Evolutionary conservation across 2,797 vertebrate genomes (phyloP), one percentile per base, ranked within the genome.

Genomic region (Perdix hodgsoniae): DNA sequence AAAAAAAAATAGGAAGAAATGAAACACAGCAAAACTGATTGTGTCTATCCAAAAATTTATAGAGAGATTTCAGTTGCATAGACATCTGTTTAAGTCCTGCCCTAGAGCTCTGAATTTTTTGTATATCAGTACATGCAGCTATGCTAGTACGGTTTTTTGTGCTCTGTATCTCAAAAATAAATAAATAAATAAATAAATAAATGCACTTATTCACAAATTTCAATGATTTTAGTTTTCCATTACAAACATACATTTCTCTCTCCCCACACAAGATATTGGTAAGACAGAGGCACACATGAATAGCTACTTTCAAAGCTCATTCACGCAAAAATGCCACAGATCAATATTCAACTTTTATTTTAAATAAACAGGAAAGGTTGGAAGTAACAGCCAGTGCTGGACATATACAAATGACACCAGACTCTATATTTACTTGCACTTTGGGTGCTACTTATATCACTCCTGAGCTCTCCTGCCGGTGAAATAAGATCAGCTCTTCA

Each of bases 401-500:
- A 66, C 76, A 60, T 42, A 92, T 66, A 76, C 26, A 74, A 91
- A 76, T 78, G 49, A 94, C 15, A 59, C 60, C 37, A 40, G 50
- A n/a, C 50, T 44, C 45, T 35, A 3, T 12, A 66, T 88, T 93
- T 82, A 12, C 37, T 27, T 85, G 65, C 66, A 87, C 82, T 93
- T 89, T 16, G 21, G 84, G 88, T 87, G 86, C 92, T 92, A 91
- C 66, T 92, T 92, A 73, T 87, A 39, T 72, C 91, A 75, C 84
- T 96, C 93, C 70, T 66, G 50, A 91, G 78, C 72, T 78, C 76
- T 86, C 72, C 61, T 66, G 84, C 40, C 22, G n/a, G 52, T 77
- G 90, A 94, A 95, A 96, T n/a, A 71, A 57, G 84, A 96, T 83
- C 88, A 85, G 82, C 7, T 87, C 57, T 69, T 78, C 86, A 95